Evolutionary conservation across 2,113 vertebrate genomes (phyloP).

Genomic region (Globicephala melas): DNA sequence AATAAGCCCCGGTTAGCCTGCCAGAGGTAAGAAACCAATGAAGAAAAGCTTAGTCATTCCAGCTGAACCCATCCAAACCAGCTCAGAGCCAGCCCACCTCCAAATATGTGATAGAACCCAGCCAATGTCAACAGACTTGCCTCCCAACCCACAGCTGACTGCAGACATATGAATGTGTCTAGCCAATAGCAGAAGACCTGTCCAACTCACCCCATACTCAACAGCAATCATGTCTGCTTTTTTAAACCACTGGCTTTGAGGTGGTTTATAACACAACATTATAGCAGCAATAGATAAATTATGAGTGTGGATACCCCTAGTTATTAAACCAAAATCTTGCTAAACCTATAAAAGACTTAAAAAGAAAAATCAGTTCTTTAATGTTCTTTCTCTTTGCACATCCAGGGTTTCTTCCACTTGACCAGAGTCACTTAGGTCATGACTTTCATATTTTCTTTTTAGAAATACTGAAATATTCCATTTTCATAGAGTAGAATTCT

Average conservation of each 20-base stretch:
- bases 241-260: background rate
- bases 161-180: background rate
- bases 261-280: background rate
- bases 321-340: background rate
- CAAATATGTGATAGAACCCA: background rate
- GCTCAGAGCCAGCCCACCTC: background rate
- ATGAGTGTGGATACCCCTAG: background rate
- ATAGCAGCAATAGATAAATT: background rate
- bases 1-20: background rate
- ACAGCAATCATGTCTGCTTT: background rate
- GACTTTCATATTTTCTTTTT: constrained; percentile 41
- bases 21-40: background rate
- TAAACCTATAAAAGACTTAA: background rate
- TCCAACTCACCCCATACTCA: background rate
- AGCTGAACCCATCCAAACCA: background rate
- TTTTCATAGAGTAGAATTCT: constrained; percentile 50
- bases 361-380: background rate
- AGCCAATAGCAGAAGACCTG: background rate
- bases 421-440: constrained; percentile 26
- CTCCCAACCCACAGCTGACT: background rate
- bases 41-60: background rate
- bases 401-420: constrained; percentile 4
- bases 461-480: constrained; percentile 59
- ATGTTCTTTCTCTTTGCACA: background rate
- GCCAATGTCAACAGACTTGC: background rate